These are phyloP conservation scores for Calliphora vomitoria DNA, from an alignment of 2,888 invertebrate genomes.

Conservation along the genomic window DNA sequence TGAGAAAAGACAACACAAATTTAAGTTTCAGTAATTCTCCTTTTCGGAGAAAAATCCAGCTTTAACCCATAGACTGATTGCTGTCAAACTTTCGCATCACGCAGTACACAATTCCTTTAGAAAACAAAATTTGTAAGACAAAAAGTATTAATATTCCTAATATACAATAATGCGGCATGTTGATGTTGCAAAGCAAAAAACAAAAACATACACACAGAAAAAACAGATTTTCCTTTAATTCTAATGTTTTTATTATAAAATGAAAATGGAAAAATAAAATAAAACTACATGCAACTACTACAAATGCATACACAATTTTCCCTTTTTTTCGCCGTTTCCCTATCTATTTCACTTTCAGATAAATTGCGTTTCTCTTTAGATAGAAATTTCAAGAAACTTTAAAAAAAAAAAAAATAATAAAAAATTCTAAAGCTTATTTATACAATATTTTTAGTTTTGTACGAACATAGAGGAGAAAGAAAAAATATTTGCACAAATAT, in stretches of 20 bases:
- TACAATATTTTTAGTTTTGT: conserved; percentile 20
- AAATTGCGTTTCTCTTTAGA: neutral
- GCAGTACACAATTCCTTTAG: neutral
- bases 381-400: conserved; percentile 1
- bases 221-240: conserved; percentile 26
- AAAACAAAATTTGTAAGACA: conserved; percentile 27
- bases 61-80: neutral
- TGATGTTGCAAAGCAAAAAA: conserved; percentile 9
- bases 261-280: conserved; percentile 1
- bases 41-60: neutral
- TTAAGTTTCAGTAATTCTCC: neutral
- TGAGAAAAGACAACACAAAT: too few relatives aligned
- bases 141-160: conserved; percentile 26
- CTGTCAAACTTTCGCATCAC: conserved; percentile 18
- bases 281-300: conserved; percentile 1
- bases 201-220: neutral
- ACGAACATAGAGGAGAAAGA: neutral
- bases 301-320: conserved; percentile 5
- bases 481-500: conserved; percentile 51
- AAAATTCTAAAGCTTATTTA: conserved; percentile 42
- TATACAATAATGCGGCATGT: conserved; percentile 4
- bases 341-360: neutral
- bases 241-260: conserved; percentile 15
- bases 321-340: neutral
- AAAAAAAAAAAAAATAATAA: neutral